Conservation (phyloP, 2,113 vertebrate species). For the Malurus alboscapulatus region DNA sequence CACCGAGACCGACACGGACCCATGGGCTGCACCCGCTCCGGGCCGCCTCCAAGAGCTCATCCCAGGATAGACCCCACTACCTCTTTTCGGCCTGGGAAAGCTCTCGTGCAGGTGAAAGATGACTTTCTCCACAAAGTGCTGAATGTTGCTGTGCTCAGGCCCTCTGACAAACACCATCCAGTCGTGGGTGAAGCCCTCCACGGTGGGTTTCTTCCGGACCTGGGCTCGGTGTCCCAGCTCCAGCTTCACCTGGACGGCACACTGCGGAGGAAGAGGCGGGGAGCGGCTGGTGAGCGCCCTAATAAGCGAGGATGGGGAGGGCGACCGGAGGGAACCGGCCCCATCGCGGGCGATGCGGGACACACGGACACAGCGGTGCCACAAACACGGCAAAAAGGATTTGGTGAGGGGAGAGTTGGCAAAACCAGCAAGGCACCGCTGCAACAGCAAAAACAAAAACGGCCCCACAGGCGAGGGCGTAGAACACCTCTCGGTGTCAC, state of each 20-base stretch:
- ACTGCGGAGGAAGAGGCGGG: conserved; percentile 71
- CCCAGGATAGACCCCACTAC: conserved; percentile 55
- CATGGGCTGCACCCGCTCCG: background rate
- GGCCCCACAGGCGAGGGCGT: background rate
- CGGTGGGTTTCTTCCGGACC: conserved; percentile 94
- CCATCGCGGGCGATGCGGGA: background rate
- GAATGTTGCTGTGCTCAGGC: conserved; percentile 96
- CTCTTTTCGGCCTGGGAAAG: conserved; percentile 97
- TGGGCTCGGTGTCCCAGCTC: conserved; percentile 97
- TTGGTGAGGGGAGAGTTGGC: background rate
- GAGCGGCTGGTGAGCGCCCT: conserved; percentile 52
- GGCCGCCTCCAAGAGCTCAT: background rate
- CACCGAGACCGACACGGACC: background rate
- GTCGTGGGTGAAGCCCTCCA: conserved; percentile 97
- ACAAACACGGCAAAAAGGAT: background rate
- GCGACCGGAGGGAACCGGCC: background rate
- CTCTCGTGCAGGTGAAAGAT: conserved; percentile 98
- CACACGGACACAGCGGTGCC: background rate
- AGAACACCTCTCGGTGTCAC: background rate
- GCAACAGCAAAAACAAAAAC: background rate
- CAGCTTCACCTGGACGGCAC: conserved; percentile 98
- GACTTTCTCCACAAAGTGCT: conserved; percentile 99
- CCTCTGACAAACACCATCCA: conserved; percentile 99
- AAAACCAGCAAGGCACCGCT: background rate
- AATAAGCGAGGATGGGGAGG: background rate